Base-by-base conservation (phyloP, 1,140 invertebrate species). In the Tachypleus tridentatus region DNA sequence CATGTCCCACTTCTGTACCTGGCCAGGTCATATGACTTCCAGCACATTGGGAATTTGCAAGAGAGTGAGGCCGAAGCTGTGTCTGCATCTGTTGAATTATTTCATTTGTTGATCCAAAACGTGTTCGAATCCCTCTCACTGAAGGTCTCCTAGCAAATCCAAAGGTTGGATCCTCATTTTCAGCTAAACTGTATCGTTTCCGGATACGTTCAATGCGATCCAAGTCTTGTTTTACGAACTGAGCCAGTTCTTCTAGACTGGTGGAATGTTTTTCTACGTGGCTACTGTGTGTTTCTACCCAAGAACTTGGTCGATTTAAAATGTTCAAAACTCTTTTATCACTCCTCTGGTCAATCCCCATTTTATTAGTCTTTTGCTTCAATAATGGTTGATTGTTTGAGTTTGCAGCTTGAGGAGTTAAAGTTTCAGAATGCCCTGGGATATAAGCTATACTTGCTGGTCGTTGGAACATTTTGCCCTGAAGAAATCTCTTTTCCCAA, bases 131-230 rank as follows among this genome's bases (percentile, higher is more conserved):
- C 0, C 85, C 86, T 0, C 88, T 80, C 3, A 93, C 90, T 0
- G 89, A 89, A 0, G 91, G 90, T 6, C 91, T 79, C n/a, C 87
- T 80, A 71, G 89, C 87, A 74, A 94, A 93, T 4, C 89, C 91
- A 68, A 93, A 92, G 71, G 92, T 89, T 67, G 92, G 90, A 67
- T 75, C 70, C 65, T 77, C 80, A 4, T 72, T 69, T 51, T 75
- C 71, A 3, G 74, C 70, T 5, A 80, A 75, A 64, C 76, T 80
- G 68, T 83, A 91, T 29, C 89, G 82, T 69, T 88, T 86, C 66
- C 87, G 85, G 4, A 92, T 82, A 49, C 89, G 78, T 71, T 93
- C 89, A 0, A 87, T 89, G 49, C 90, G 77, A 8, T 85, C 82
- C 0, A 86, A 86, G 69, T 90, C 87, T 59, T 89, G 88, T 67